Base-by-base conservation (phyloP, 2,888 invertebrate species). In the Dendrolimus pini region DNA sequence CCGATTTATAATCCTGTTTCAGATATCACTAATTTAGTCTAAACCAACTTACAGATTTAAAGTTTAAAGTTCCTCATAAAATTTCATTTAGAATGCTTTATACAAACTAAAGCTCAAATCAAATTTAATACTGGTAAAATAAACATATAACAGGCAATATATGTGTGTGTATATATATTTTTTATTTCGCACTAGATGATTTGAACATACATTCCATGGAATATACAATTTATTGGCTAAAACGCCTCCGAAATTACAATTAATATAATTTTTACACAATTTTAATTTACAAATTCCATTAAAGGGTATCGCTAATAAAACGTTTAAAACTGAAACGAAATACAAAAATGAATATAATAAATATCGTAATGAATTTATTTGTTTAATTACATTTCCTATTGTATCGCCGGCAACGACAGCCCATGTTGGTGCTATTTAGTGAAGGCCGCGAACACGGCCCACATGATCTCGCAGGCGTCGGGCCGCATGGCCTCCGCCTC, bases 401-500 rank as follows among this genome's bases (percentile, higher is more conserved):
- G 3, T 62, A 71, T 64, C 65, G 63, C 6, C 30, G 30, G 30
- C 30, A 30, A 30, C 6, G 30, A 30, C 6, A 30, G 30, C 6
- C 2, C 64, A 61, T 66, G 67, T 77, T 77, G 82, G 73, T 78
- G 92, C 94, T 95, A 99, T 94, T 99, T 99, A 76, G 97, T 97
- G 92, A 99, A 99, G 62, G 99, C 97, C 70, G 98, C 97, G 89
- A 99, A 98, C 61, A 99, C 99, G 58, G 99, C 98, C 99, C 99
- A 99, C 92, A 99, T 95, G 71, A 99, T 95, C 83, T 99, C 98
- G 77, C 96, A 96, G 61, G 96, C 95, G 80, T 96, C 96, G 55
- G 96, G 93, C 88, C 99, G 98, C 89, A 96, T 94, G 66, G 97
- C 95, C 89, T 99, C 99, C 55, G 96, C 95, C 85, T 99, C 99